Conservation (phyloP, 1,140 invertebrate species). For the Rhysida immarginata region DNA sequence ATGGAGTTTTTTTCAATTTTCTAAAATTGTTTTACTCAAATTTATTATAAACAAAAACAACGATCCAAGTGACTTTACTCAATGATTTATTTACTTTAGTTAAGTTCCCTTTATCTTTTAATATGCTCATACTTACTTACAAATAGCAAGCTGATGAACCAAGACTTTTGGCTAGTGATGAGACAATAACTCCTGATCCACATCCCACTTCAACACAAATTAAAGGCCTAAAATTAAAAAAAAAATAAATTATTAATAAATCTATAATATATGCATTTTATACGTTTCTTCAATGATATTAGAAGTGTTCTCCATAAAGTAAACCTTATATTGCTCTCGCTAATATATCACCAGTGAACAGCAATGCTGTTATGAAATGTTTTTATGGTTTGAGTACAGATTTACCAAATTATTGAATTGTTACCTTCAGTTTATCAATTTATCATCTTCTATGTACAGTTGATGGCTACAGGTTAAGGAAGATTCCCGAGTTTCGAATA, state of each 20-base stretch:
- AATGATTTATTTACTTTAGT: no score
- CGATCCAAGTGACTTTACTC: no score
- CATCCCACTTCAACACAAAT: constrained; percentile 80
- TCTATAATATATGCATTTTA: neutral
- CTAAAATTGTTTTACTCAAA: no score
- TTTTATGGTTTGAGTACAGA: neutral
- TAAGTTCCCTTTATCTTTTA: no score
- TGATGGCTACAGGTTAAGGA: no score
- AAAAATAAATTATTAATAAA: neutral
- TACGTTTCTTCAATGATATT: neutral
- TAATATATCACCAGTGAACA: constrained; percentile 3
- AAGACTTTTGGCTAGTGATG: constrained; percentile 60
- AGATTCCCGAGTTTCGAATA: no score
- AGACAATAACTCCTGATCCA: constrained; percentile 82
- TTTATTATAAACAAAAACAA: no score
- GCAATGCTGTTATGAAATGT: constrained; percentile 30
- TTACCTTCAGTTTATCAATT: no score
- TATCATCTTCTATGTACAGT: no score
- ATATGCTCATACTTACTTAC: constrained; percentile 38
- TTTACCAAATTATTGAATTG: neutral
- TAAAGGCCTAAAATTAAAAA: constrained; percentile 37
- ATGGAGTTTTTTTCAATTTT: no score
- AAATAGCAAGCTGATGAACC: constrained; percentile 29
- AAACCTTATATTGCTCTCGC: no score
- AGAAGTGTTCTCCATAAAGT: no score